Base-by-base conservation (phyloP, 2,113 vertebrate species). In the Rhea americana region DNA sequence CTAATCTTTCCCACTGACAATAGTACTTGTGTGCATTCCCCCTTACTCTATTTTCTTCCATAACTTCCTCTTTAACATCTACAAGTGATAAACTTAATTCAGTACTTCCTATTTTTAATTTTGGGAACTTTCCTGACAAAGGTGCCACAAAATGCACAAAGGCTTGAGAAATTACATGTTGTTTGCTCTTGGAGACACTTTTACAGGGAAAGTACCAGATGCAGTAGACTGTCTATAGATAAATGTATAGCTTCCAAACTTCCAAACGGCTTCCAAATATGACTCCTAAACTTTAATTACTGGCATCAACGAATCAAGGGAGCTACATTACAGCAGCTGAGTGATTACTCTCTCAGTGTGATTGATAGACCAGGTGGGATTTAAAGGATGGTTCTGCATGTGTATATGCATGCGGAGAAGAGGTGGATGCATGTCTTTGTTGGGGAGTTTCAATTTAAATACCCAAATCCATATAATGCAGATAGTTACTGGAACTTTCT, bases 321-420 rank as follows among this genome's bases (percentile, higher is more conserved):
- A 86, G 43, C 65, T n/a, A 67, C 51, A 53, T 78, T 86, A 79
- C 30, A 87, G 62, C 47, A 87, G 37, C 50, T 74, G 88, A 89
- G n/a, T 62, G 71, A 91, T 84, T 87, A 85, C 11, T 82, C 39
- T 79, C 67, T 66, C 59, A 62, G 50, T 13, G 41, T 91, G 81
- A 96, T 95, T 89, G 91, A 87, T 32, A 91, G 77, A 59, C 16
- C 12, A 66, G 41, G 41, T 59, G 19, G 41, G 41, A 26, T 63
- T 87, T 82, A 79, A 89, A 93, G 26, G 26, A 73, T 66, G 18
- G 43, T 72, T 91, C 62, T 84, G 37, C 26, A 63, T 21, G 22
- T 37, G 45, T 56, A 28, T n/a, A 51, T 72, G 39, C 22, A 35
- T 19, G 37, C 47, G 67, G 48, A 58, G 9, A 17, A 92, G 30